Conservation (phyloP, 2,113 vertebrate species). For the Ramphastos sulfuratus region DNA sequence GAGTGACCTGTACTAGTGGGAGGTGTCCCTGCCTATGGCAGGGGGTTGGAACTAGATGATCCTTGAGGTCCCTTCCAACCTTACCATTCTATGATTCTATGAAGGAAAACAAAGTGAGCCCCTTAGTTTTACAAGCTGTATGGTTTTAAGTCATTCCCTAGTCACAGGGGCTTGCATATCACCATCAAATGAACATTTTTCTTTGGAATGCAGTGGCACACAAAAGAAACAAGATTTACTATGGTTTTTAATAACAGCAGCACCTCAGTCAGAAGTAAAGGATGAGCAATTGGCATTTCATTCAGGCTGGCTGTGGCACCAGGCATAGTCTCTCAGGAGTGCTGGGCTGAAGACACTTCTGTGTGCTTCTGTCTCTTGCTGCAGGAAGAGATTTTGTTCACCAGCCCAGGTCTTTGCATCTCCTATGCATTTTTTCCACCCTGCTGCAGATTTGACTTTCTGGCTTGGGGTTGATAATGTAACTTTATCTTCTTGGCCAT, state of each 20-base stretch:
- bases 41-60: too few species aligned
- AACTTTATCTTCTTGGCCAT: neutral
- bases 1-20: too few species aligned
- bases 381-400: slow-evolving; percentile 1
- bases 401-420: neutral
- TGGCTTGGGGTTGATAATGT: neutral
- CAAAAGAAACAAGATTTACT: neutral
- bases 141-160: neutral
- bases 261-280: slow-evolving; percentile 2
- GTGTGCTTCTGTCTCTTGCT: neutral
- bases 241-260: neutral
- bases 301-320: neutral
- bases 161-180: neutral
- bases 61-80: too few species aligned
- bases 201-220: neutral
- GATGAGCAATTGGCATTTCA: neutral
- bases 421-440: neutral
- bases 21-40: too few species aligned
- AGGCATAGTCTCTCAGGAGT: neutral
- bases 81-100: too few species aligned
- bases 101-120: neutral
- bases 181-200: neutral
- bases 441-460: neutral
- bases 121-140: neutral
- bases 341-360: neutral